These are phyloP conservation scores for Bos javanicus DNA, from an alignment of 2,113 vertebrate genomes.

Conservation along the genomic window DNA sequence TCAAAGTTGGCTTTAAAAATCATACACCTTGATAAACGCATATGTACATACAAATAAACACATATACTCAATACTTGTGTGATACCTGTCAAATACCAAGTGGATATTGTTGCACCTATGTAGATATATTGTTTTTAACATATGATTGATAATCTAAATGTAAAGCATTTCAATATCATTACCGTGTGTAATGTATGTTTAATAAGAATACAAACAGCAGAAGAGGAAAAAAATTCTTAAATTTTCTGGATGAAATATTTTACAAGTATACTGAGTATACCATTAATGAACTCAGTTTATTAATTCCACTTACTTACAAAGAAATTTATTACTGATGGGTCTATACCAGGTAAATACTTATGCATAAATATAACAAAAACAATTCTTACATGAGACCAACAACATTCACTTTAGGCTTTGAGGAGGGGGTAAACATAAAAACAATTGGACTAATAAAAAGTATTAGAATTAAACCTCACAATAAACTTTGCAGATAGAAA, in stretches of 20 bases:
- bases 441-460: background rate
- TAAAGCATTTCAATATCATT: background rate
- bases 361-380: background rate
- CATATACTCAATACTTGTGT: background rate
- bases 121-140: background rate
- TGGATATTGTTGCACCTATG: background rate
- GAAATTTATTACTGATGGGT: background rate
- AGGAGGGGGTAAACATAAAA: background rate
- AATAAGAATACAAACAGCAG: background rate
- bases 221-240: background rate
- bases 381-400: background rate
- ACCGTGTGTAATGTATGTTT: background rate
- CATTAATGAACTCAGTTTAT: background rate
- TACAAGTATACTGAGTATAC: background rate
- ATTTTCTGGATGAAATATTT: background rate
- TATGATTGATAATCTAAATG: background rate
- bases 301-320: background rate
- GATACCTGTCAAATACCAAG: background rate
- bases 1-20: conserved; percentile 22
- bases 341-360: background rate
- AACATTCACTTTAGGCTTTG: background rate
- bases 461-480: background rate
- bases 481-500: background rate
- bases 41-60: background rate
- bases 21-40: background rate